Percentiles rank a stretch among this genome's conserved stretches.
Conservation (phyloP, 2,113 vertebrate species). For the Addax nasomaculatus region DNA sequence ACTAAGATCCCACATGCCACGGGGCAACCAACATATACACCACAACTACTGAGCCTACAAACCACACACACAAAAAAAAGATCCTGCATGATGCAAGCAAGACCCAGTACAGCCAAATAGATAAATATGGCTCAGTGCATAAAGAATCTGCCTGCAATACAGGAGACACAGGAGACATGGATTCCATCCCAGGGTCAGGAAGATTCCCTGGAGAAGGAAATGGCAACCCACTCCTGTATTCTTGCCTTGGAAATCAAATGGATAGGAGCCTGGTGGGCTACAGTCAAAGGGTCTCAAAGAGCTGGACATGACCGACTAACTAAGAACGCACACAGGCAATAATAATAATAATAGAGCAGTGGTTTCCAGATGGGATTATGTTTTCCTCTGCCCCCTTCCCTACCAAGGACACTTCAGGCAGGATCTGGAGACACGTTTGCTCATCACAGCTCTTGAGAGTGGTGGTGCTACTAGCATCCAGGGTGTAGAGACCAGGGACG, state of each 20-base stretch:
- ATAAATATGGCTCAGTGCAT: not conserved
- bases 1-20: not conserved
- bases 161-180: not conserved
- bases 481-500: not conserved
- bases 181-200: not conserved
- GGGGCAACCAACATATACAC: not conserved
- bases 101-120: not conserved
- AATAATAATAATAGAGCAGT: not conserved
- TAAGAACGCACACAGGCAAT: not conserved
- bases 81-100: not conserved
- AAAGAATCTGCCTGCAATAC: not conserved
- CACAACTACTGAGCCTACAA: not conserved
- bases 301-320: fast-evolving
- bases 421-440: not conserved
- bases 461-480: not conserved
- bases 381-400: not conserved
- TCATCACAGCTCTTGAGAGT: not conserved
- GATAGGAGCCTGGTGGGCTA: not conserved
- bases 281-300: not conserved
- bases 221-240: not conserved
- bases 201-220: not conserved
- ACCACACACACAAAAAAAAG: not conserved
- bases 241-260: not conserved
- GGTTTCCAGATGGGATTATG: not conserved
- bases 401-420: not conserved